Conservation (phyloP, 1,140 invertebrate genomes). For the Drosophila ironensis region DNA sequence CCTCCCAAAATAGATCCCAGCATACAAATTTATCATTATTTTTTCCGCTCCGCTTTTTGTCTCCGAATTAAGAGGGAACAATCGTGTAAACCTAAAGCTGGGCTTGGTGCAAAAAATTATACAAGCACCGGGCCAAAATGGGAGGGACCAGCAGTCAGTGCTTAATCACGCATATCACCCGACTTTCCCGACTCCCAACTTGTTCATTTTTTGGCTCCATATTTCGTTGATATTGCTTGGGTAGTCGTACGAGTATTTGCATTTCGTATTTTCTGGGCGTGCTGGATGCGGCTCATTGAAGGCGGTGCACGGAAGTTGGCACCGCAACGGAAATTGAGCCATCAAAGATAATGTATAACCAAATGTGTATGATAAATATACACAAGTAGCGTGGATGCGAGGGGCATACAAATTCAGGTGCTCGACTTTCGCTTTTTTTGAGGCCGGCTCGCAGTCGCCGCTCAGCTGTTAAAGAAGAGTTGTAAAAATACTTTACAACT, state of each 20-base stretch:
- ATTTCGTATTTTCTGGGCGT: constrained; percentile 42
- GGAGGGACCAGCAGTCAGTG: constrained; percentile 25
- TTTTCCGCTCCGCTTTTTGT: constrained; percentile 37
- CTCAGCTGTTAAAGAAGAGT: constrained; percentile 11
- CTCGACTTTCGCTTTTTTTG: constrained; percentile 39
- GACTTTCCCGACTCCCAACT: constrained; percentile 36
- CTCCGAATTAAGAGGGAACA: constrained; percentile 27
- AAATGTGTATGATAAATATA: constrained; percentile 35
- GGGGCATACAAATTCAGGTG: constrained; percentile 44
- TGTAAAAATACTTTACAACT: constrained; percentile 68
- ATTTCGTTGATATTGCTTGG: too few species aligned
- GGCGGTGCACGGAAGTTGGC: constrained; percentile 62
- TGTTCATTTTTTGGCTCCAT: constrained; percentile 9
- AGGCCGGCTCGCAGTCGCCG: neutral
- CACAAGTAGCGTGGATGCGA: neutral
- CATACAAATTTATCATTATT: constrained; percentile 74
- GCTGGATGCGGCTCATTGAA: constrained; percentile 57
- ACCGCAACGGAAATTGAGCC: constrained; percentile 71
- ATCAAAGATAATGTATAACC: constrained; percentile 63
- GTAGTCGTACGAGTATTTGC: too few species aligned
- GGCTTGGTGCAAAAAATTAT: constrained; percentile 34
- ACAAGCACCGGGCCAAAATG: neutral
- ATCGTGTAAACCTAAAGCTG: constrained; percentile 21
- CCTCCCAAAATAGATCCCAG: constrained; percentile 55
- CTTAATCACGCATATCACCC: constrained; percentile 68